These are phyloP conservation scores for Pseudomyrmex pallidus DNA, from an alignment of 1,140 invertebrate genomes.

Conservation along the genomic window DNA sequence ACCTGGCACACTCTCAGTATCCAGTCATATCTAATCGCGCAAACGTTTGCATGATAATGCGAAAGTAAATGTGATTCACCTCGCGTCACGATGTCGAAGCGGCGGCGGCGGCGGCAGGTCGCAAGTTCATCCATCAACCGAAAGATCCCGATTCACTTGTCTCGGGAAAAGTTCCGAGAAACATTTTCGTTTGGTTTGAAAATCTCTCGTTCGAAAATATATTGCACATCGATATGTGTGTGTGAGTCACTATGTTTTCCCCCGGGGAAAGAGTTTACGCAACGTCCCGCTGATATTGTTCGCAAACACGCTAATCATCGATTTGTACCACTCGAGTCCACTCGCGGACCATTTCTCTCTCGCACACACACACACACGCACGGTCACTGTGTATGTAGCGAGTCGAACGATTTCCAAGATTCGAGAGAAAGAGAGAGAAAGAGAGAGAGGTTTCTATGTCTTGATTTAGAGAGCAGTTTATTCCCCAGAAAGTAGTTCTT, in stretches of 20 bases:
- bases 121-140: conserved; percentile 21
- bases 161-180: not conserved
- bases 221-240: not conserved
- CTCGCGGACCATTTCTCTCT: not conserved
- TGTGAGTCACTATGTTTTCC: conserved; percentile 29
- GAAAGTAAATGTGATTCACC: conserved; percentile 22
- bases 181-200: not conserved
- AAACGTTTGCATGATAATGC: not conserved
- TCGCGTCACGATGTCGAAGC: not conserved
- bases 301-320: conserved; percentile 31
- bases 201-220: conserved; percentile 12
- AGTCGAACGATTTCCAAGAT: not conserved
- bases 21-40: not conserved
- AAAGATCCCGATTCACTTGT: not conserved
- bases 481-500: no score
- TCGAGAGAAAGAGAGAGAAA: no score
- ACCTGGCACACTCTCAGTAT: conserved; percentile 13
- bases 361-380: not conserved
- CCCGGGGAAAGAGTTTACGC: not conserved
- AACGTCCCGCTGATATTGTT: conserved; percentile 1
- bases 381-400: not conserved
- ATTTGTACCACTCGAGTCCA: not conserved
- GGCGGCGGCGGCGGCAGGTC: no score
- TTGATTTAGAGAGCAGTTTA: no score
- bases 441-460: not conserved